Conservation (phyloP, 2,113 vertebrate species). For the Hylia prasina region DNA sequence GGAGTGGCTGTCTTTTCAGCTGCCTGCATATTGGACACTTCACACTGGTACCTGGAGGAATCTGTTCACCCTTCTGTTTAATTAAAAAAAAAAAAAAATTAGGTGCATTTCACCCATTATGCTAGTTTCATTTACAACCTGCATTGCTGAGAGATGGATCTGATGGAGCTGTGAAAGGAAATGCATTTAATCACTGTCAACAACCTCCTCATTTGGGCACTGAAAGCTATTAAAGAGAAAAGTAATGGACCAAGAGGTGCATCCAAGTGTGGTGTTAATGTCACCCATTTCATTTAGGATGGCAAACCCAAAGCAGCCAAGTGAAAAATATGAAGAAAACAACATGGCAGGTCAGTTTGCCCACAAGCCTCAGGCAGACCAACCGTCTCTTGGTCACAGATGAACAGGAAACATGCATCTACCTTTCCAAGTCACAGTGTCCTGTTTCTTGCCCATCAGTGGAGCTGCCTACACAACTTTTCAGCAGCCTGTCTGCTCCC, state of each 20-base stretch:
- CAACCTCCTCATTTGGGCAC: not conserved
- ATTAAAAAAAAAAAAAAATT: not conserved
- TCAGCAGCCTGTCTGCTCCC: not conserved
- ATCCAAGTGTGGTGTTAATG: not conserved
- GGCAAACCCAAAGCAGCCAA: not conserved
- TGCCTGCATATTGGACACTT: not conserved
- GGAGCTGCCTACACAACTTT: not conserved
- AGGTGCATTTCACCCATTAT: not conserved
- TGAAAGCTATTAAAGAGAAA: not conserved
- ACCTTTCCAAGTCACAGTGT: accelerated
- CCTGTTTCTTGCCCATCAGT: accelerated
- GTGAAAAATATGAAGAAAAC: not conserved
- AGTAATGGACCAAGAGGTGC: not conserved
- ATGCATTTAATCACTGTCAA: not conserved
- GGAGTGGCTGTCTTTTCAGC: not conserved
- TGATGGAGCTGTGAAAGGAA: not conserved
- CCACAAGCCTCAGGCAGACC: accelerated
- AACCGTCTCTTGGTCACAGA: not conserved
- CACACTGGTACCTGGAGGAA: not conserved
- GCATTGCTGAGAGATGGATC: not conserved
- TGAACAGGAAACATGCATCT: not conserved
- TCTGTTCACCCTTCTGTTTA: not conserved
- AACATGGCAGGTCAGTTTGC: not conserved
- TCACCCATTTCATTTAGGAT: not conserved
- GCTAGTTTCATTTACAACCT: not conserved